These are phyloP conservation scores for Gallinago undulata DNA, from an alignment of 2,113 vertebrate genomes.

Conservation along the genomic window DNA sequence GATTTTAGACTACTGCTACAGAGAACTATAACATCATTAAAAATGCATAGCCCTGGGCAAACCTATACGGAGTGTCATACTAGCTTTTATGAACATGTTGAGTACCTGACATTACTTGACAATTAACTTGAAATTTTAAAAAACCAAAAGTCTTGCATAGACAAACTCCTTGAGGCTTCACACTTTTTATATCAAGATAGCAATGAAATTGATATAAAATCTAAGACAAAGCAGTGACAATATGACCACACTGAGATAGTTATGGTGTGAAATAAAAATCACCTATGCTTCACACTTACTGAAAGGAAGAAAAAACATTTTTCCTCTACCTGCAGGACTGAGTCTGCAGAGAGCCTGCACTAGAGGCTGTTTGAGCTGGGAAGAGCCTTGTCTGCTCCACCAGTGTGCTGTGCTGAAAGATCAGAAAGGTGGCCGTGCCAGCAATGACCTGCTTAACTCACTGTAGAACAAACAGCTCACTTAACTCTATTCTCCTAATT, in stretches of 20 bases:
- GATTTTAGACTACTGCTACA: neutral
- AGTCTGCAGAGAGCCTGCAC: neutral
- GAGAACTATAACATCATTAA: neutral
- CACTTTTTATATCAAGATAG: neutral
- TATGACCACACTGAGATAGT: neutral
- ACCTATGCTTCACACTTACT: neutral
- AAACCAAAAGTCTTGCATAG: neutral
- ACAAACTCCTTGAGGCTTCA: neutral
- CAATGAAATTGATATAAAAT: neutral
- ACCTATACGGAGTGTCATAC: neutral
- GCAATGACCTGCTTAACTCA: neutral
- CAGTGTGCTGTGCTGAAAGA: neutral
- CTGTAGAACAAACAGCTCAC: neutral
- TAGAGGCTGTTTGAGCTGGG: neutral
- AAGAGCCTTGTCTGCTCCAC: neutral
- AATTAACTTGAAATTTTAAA: neutral
- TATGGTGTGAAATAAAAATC: neutral
- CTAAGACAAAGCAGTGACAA: neutral
- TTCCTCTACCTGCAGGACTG: neutral
- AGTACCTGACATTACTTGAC: neutral
- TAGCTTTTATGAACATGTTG: neutral
- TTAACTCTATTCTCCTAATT: neutral
- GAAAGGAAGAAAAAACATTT: neutral
- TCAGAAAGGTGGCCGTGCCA: neutral
- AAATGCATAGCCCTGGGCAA: neutral